Evolutionary conservation across 2,797 vertebrate genomes (phyloP).

Genomic region (Macrochelys suwanniensis): DNA sequence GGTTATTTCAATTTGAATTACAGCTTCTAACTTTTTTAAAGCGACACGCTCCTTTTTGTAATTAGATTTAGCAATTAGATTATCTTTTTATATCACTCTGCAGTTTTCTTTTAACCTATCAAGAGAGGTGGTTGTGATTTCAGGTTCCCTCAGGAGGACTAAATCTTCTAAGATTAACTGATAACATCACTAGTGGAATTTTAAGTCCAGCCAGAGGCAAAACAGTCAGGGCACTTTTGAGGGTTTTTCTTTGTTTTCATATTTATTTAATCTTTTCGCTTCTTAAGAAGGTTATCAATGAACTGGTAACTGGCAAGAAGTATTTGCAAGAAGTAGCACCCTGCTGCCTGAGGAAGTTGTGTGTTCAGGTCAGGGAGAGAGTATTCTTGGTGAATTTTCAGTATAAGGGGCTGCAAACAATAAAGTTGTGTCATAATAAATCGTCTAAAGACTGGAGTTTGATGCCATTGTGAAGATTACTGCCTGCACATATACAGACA

Average conservation of each 20-base stretch:
- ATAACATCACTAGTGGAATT: constrained; percentile 73
- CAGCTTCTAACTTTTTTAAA: constrained; percentile 31
- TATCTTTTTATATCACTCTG: constrained; percentile 14
- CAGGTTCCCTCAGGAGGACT: constrained; percentile 23
- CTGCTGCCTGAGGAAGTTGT: not conserved
- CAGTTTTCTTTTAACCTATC: constrained; percentile 34
- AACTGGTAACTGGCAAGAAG: constrained; percentile 31
- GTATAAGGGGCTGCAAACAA: not conserved
- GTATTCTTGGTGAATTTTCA: constrained; percentile 11
- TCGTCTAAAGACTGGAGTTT: constrained; percentile 49
- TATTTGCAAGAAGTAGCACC: constrained; percentile 18
- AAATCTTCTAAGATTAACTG: constrained; percentile 61
- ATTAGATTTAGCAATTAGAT: constrained; percentile 16
- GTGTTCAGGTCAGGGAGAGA: constrained; percentile 15
- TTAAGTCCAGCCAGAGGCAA: constrained; percentile 61
- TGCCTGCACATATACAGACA: constrained; percentile 27
- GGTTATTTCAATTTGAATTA: constrained; percentile 50
- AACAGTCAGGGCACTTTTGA: constrained; percentile 7
- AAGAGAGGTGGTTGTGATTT: constrained; percentile 52
- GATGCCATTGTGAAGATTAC: constrained; percentile 47
- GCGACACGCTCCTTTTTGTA: not conserved
- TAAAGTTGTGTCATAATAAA: not conserved
- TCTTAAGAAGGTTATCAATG: constrained; percentile 57
- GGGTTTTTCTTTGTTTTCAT: constrained; percentile 47
- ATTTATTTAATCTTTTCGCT: constrained; percentile 53